Evolutionary conservation across 2,797 vertebrate genomes (phyloP), one percentile per base, ranked within the genome.

Genomic region (Dallia pectoralis): DNA sequence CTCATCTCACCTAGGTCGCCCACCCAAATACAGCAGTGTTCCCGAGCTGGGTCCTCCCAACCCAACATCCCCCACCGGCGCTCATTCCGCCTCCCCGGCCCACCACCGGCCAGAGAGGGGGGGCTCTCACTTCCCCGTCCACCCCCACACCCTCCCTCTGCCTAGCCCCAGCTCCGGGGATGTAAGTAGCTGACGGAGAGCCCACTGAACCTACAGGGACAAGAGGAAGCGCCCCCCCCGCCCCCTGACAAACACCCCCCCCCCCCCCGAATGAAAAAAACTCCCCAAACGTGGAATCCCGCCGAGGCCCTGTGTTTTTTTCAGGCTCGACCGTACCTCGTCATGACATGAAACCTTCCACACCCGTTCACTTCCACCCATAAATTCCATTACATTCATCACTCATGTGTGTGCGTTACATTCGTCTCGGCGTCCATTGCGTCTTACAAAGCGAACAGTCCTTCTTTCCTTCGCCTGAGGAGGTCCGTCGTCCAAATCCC

Each of bases 21-120:
- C 94, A 93, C 94, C 94, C 91, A 96, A 96, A 94, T 93, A 95
- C 95, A 95, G 93, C 94, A 93, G 93, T 86, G 92, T 93, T 90
- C 89, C 94, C 93, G 94, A 94, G 88, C 88, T 94, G 5, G 93
- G 94, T 90, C 89, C 91, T 90, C 91, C 94, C 91, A 90, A 94
- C 89, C 93, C 94, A 81, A 92, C 92, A 18, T 94, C 93, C 93
- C 94, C 94, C 88, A 90, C 92, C 84, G 93, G 91, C 92, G 91
- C 93, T 93, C 95, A 95, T 47, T 47, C 67, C 79, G 93, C 93
- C 89, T 94, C 93, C 92, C 93, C 93, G 22, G 94, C 93, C 93
- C 93, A 90, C 89, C 93, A 94, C 94, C 93, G 93, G 93, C 92
- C 93, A 92, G 93, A 94, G 92, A 90, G 86, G 88, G 94, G 93